Conservation (phyloP, 2,888 invertebrate species). For the Pemphredon lugubris region DNA sequence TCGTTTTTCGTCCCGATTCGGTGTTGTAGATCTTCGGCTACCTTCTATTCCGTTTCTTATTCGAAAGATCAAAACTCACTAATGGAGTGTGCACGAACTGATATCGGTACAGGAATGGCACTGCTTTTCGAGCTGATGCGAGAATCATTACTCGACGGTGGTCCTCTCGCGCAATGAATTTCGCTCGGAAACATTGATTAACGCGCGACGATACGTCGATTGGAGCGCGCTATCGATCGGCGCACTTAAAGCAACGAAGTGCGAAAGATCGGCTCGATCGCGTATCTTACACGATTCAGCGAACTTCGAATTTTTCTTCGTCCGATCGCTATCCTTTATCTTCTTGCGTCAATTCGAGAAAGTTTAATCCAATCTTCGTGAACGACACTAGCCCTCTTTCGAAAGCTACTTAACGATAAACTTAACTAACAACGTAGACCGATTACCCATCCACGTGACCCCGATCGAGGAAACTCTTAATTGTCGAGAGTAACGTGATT, state of each 20-base stretch:
- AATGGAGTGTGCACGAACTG: constrained; percentile 32
- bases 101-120: constrained; percentile 59
- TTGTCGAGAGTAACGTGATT: constrained; percentile 39
- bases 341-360: constrained; percentile 14
- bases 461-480: constrained; percentile 38
- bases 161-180: constrained; percentile 17
- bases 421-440: constrained; percentile 57
- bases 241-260: constrained; percentile 44
- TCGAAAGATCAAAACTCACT: constrained; percentile 26
- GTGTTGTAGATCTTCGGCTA: constrained; percentile 19
- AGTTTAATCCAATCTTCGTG: constrained; percentile 17
- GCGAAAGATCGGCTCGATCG: constrained; percentile 42
- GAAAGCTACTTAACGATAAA: constrained; percentile 60
- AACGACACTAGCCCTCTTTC: constrained; percentile 41
- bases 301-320: constrained; percentile 32
- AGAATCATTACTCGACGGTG: constrained; percentile 16
- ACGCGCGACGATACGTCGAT: constrained; percentile 23
- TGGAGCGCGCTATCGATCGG: constrained; percentile 33
- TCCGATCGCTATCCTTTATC: not conserved
- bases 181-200: constrained; percentile 28
- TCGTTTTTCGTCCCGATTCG: not conserved
- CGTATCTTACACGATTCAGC: constrained; percentile 50
- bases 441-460: constrained; percentile 50
- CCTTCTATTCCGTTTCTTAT: constrained; percentile 7
- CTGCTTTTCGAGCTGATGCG: constrained; percentile 33